Conservation (phyloP, 2,113 vertebrate genomes). For the Lepisosteus oculatus region DNA sequence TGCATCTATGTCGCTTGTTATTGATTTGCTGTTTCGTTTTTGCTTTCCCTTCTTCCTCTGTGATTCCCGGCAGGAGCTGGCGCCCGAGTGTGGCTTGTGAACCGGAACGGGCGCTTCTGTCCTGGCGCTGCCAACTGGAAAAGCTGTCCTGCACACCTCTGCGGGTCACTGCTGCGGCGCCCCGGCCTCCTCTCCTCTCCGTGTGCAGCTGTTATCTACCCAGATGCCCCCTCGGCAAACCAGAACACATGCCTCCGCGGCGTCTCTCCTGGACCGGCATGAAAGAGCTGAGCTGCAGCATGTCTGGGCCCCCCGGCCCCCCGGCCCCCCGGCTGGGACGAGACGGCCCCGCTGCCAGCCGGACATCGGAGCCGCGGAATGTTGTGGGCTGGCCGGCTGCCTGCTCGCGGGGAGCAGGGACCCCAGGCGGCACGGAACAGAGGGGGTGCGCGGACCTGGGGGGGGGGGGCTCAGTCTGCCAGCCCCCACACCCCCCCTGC, state of each 20-base stretch:
- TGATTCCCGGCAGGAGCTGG: slow-evolving; percentile 28
- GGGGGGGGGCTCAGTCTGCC: neutral
- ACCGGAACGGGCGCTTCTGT: slow-evolving; percentile 31
- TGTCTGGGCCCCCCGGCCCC: slow-evolving; percentile 13
- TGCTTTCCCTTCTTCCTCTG: slow-evolving; percentile 7
- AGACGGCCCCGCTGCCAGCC: slow-evolving; percentile 1
- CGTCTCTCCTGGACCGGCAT: slow-evolving; percentile 36
- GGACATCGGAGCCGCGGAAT: slow-evolving; percentile 8
- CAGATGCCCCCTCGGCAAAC: slow-evolving; percentile 2
- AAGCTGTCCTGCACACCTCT: slow-evolving; percentile 41
- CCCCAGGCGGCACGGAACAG: slow-evolving; percentile 19
- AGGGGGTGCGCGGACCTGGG: slow-evolving; percentile 13
- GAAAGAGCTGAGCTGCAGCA: slow-evolving; percentile 15
- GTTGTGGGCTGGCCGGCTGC: slow-evolving; percentile 32
- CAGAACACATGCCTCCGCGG: slow-evolving; percentile 14
- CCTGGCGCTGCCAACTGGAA: neutral
- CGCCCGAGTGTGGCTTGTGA: slow-evolving; percentile 34
- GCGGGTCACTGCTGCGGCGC: slow-evolving; percentile 38
- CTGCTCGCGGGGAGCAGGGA: slow-evolving; percentile 20
- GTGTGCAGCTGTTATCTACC: slow-evolving; percentile 36
- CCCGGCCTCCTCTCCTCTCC: slow-evolving; percentile 26
- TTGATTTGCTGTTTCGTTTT: neutral
- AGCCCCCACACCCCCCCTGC: neutral
- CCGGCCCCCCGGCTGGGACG: slow-evolving; percentile 18
- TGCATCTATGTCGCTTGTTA: too few relatives aligned